A percentile compares a stretch with the other conserved stretches of the same genome.
These are phyloP conservation scores for Cinara cedri DNA, from an alignment of 2,888 invertebrate species.

Conservation along the genomic window DNA sequence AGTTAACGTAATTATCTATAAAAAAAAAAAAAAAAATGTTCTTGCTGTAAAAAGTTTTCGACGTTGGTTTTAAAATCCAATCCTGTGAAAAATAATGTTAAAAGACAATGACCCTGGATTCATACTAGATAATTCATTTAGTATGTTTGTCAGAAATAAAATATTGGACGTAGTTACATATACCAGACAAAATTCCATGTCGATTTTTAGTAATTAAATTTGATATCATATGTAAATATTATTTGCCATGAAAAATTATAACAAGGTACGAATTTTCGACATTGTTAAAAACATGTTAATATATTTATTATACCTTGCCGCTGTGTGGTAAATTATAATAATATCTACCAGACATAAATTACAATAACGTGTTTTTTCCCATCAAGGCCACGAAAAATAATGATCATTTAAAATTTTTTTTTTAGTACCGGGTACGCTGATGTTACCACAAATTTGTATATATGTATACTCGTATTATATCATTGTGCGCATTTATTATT, in stretches of 20 bases:
- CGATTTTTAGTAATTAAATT: too few relatives aligned
- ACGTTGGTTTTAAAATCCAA: too few relatives aligned
- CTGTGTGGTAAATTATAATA: conserved; percentile 16
- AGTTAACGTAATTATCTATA: too few relatives aligned
- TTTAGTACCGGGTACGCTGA: conserved; percentile 17
- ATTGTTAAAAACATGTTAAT: conserved; percentile 31
- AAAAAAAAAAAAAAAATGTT: too few relatives aligned
- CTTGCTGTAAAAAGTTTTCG: too few relatives aligned
- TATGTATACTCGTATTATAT: neutral
- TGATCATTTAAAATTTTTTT: conserved; percentile 28
- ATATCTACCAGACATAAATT: conserved; percentile 16
- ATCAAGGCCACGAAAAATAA: conserved; percentile 34
- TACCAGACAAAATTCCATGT: too few relatives aligned
- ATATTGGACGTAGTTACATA: too few relatives aligned
- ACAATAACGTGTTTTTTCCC: conserved; percentile 45
- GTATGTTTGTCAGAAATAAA: too few relatives aligned
- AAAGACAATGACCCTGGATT: too few relatives aligned
- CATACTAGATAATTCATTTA: too few relatives aligned
- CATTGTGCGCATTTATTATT: neutral
- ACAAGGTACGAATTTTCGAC: conserved; percentile 3
- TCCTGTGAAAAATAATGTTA: too few relatives aligned
- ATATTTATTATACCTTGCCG: conserved; percentile 10
- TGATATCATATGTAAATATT: too few relatives aligned
- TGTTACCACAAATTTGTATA: conserved; percentile 33
- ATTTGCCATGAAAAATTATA: conserved; percentile 19